phyloP scores from a whole-genome alignment of 1,140 invertebrate species.

The Drosophila navojoa region DNA sequence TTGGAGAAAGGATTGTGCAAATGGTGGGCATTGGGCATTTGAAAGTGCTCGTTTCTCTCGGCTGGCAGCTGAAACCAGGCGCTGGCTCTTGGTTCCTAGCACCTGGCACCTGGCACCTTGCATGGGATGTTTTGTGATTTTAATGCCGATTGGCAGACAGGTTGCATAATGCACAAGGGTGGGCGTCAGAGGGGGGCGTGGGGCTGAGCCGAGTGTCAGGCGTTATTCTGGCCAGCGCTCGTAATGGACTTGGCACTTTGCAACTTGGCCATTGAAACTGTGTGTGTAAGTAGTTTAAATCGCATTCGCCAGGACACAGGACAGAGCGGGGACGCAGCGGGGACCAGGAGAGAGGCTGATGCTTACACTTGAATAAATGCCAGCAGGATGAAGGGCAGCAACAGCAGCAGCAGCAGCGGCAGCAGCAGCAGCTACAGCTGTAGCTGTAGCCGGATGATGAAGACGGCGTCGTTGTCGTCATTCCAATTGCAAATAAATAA shows the following conservation, averaged over 20 bases:
- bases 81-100: neutral
- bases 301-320: conserved; percentile 52
- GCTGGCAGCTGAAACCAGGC: neutral
- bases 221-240: conserved; percentile 47
- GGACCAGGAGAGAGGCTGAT: conserved; percentile 40
- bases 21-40: conserved; percentile 31
- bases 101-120: conserved; percentile 9
- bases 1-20: conserved; percentile 41
- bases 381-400: conserved; percentile 41
- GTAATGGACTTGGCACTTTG: conserved; percentile 81
- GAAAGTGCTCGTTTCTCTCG: neutral
- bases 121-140: conserved; percentile 76
- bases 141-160: conserved; percentile 77
- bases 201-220: conserved; percentile 23
- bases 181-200: conserved; percentile 40
- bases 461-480: conserved; percentile 54
- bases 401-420: neutral
- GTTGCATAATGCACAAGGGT: conserved; percentile 35
- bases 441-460: conserved; percentile 56
- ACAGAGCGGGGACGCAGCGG: conserved; percentile 21
- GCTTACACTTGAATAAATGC: conserved; percentile 80
- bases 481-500: conserved; percentile 82
- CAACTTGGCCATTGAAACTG: conserved; percentile 78
- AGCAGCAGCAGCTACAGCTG: neutral
- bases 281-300: conserved; percentile 82